A percentile compares a stretch with the other conserved stretches of the same genome.
Conservation (phyloP, 2,797 vertebrate genomes). For the Halcyon badia region DNA sequence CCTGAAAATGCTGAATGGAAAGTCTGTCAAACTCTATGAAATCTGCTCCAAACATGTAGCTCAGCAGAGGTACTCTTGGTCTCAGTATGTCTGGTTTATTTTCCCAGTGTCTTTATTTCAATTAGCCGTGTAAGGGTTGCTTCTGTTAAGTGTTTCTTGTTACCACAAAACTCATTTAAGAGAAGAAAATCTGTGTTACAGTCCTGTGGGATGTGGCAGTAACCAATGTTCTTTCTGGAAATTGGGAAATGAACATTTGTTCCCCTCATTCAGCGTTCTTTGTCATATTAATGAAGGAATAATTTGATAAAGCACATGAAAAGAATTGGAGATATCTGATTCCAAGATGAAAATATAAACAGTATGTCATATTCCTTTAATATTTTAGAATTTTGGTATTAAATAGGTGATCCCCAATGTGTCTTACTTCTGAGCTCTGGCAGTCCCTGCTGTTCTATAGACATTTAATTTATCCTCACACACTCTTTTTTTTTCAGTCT, state of each 20-base stretch:
- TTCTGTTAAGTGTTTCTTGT: background rate
- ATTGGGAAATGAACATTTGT: background rate
- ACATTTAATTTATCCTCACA: background rate
- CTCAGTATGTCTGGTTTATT: background rate
- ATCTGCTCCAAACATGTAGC: background rate
- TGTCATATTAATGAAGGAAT: background rate
- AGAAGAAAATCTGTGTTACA: background rate
- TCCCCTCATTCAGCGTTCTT: rapidly evolving
- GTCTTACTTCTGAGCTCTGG: background rate
- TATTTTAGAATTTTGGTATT: background rate
- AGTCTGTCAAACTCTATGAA: background rate
- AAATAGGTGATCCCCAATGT: background rate
- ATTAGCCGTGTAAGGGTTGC: background rate
- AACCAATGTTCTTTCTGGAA: background rate
- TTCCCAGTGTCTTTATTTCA: background rate
- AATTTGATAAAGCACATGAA: background rate
- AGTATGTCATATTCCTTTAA: background rate
- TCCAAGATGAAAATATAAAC: background rate
- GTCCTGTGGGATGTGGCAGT: background rate
- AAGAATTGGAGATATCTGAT: background rate
- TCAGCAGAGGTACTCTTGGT: background rate
- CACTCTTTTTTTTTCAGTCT: background rate
- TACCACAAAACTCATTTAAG: background rate
- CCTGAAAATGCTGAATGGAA: background rate
- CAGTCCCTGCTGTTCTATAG: background rate